A percentile compares a stretch with the other conserved stretches of the same genome.
phyloP scores from a whole-genome alignment of 2,888 invertebrate species.

The Villa cingulata region DNA sequence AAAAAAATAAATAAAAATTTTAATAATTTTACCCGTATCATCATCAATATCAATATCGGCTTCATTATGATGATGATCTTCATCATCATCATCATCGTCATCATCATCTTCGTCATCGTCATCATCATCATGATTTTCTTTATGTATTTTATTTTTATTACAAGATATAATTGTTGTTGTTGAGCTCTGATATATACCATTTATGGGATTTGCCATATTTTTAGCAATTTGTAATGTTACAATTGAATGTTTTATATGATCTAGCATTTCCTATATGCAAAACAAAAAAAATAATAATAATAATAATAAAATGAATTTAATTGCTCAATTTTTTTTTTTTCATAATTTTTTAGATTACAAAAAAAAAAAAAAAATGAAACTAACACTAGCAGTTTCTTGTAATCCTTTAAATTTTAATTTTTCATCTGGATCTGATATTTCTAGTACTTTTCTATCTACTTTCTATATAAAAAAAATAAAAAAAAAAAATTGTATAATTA shows the following conservation, averaged over 20 bases:
- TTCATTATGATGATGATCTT: not conserved
- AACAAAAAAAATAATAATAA: constrained; percentile 9
- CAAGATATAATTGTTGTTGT: constrained; percentile 18
- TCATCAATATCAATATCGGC: constrained; percentile 3
- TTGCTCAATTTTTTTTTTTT: constrained; percentile 7
- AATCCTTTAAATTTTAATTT: constrained; percentile 54
- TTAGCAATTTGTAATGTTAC: constrained; percentile 96
- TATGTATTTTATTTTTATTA: constrained; percentile 13
- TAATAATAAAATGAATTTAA: constrained; percentile 8
- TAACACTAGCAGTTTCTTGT: constrained; percentile 63
- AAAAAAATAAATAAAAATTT: not conserved
- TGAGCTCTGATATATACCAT: constrained; percentile 71
- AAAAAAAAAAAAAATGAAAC: too few species aligned
- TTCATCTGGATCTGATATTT: constrained; percentile 51
- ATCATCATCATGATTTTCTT: not conserved
- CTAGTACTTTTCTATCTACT: constrained; percentile 50
- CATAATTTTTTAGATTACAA: too few species aligned
- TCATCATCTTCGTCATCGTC: constrained; percentile 3
- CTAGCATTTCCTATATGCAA: constrained; percentile 70
- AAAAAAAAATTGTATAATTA: not conserved
- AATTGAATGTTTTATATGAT: constrained; percentile 96
- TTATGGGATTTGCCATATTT: constrained; percentile 85
- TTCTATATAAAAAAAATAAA: constrained; percentile 40
- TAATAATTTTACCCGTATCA: constrained; percentile 5
- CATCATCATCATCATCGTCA: constrained; percentile 9